Evolutionary conservation across 2,888 invertebrate species (phyloP), one percentile per base, ranked within the genome.

Genomic region (Epirrhoe alternata): DNA sequence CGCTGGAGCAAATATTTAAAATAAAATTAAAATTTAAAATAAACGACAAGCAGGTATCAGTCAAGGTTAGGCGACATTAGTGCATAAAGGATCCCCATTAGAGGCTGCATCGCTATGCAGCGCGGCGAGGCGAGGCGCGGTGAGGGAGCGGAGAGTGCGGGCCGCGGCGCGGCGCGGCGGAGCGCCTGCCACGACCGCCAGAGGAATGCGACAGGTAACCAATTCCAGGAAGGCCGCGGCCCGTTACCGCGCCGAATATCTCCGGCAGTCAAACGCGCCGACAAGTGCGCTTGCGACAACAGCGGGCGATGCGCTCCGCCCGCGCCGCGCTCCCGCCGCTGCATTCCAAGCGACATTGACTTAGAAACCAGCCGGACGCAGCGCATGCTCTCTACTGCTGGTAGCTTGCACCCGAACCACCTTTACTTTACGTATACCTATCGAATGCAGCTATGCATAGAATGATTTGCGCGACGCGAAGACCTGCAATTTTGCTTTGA

Each of bases 241-340:
- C 92, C 92, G 92, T 92, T 92, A 92, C 92, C 87, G 92, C 89
- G 92, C 92, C 92, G 92, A 92, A 92, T 91, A 92, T 92, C 92
- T 91, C 90, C 86, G 84, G 85, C 90, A 88, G 88, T 91, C 92
- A 92, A 92, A 92, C 89, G 92, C 86, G 90, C 92, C 92, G 91
- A 90, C 92, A 91, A 92, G 92, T 92, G 92, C 90, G 90, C 92
- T 91, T 89, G 90, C 90, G 92, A 91, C 92, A 89, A 90, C 90
- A 89, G 85, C 86, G 87, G 81, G 81, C 89, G 88, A 87, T 87
- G 89, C 85, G 84, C 84, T 54, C 80, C 70, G 74, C 76, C 78
- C 76, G 74, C 79, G 72, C 75, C 72, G 71, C 72, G 69, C 74
- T 72, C 71, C 49, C 72, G 68, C 70, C 83, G 85, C 86, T 88